Evolutionary conservation across 2,888 invertebrate species (phyloP).

Genomic region (Cordylochernes scorpioides): DNA sequence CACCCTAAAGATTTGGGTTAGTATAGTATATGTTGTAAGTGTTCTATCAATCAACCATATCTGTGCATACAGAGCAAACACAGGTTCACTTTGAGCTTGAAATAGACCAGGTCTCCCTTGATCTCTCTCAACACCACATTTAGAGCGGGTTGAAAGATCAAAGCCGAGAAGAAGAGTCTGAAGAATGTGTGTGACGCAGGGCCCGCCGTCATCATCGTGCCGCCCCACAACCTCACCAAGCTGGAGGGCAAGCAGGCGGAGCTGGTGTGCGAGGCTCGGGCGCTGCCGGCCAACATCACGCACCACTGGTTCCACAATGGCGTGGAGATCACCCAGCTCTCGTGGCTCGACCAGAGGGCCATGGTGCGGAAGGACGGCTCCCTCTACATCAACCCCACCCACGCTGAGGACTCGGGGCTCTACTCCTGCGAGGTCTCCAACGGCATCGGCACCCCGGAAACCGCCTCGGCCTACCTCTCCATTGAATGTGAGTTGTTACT

Average conservation of each 20-base stretch:
- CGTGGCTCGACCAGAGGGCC: slow-evolving; percentile 20
- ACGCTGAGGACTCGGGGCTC: slow-evolving; percentile 78
- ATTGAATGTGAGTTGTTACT: slow-evolving; percentile 60
- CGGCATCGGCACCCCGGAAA: slow-evolving; percentile 82
- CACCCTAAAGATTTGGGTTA: too few relatives aligned
- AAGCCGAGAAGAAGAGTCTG: too few relatives aligned
- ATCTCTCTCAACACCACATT: too few relatives aligned
- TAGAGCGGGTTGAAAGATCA: too few relatives aligned
- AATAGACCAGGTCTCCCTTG: too few relatives aligned
- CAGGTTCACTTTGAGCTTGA: too few relatives aligned
- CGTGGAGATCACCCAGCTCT: slow-evolving; percentile 30
- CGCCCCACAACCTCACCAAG: slow-evolving; percentile 79
- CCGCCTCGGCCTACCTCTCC: slow-evolving; percentile 78
- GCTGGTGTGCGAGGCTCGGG: slow-evolving; percentile 78
- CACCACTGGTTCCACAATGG: slow-evolving; percentile 59
- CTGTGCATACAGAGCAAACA: too few relatives aligned
- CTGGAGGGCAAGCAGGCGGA: slow-evolving; percentile 77
- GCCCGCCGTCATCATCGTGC: slow-evolving; percentile 79
- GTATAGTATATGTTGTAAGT: too few relatives aligned
- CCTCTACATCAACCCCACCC: slow-evolving; percentile 70
- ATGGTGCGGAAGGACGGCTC: slow-evolving; percentile 54
- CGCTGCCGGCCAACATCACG: slow-evolving; percentile 74
- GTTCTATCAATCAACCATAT: too few relatives aligned
- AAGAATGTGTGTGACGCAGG: too few relatives aligned
- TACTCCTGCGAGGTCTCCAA: slow-evolving; percentile 88